Evolutionary conservation across 2,797 vertebrate species (phyloP).

Genomic region (Enteromius unitaeniatus): DNA sequence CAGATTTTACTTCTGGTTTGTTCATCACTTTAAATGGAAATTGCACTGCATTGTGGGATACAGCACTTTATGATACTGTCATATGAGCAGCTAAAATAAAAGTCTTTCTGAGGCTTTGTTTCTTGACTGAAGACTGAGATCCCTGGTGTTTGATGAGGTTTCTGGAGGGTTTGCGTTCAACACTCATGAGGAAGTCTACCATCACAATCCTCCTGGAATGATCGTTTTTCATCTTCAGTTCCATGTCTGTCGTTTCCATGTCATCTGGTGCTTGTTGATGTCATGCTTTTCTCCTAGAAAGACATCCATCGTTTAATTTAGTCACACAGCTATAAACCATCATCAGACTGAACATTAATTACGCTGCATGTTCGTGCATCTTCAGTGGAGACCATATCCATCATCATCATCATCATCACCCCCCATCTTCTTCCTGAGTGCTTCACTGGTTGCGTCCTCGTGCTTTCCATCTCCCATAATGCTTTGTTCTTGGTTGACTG

Average conservation of each 20-base stretch:
- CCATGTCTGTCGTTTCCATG: not conserved
- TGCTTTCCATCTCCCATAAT: not conserved
- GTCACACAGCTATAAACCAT: not conserved
- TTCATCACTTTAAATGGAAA: not conserved
- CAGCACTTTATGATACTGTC: not conserved
- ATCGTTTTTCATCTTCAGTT: not conserved
- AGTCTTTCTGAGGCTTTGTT: not conserved
- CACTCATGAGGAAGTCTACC: not conserved
- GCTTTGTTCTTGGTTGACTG: not conserved
- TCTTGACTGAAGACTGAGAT: not conserved
- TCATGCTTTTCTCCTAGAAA: not conserved
- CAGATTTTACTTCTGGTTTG: not conserved
- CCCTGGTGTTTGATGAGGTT: not conserved
- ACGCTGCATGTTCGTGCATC: not conserved
- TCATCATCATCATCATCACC: constrained; percentile 16
- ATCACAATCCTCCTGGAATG: not conserved
- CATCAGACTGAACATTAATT: not conserved
- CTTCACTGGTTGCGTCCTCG: not conserved
- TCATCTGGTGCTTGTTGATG: not conserved
- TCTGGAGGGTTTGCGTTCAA: not conserved
- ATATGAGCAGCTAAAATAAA: not conserved
- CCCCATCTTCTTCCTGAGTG: not conserved
- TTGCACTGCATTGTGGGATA: not conserved
- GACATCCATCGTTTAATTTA: not conserved
- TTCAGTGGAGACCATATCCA: not conserved